phyloP scores from a whole-genome alignment of 2,797 vertebrate species.

The Epinephelus awoara region DNA sequence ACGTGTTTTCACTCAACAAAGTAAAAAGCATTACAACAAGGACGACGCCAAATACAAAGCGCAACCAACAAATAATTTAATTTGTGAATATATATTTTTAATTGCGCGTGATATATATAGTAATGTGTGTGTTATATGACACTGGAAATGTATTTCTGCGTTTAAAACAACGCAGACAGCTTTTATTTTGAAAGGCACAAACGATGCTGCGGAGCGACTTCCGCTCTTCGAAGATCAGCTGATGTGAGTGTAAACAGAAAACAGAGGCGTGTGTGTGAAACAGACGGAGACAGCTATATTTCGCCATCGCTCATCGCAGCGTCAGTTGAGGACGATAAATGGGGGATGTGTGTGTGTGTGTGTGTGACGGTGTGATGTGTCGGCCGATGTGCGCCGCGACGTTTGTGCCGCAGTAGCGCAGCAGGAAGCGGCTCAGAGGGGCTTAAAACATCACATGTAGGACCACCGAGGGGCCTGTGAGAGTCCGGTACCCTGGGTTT shows the following conservation, averaged over 20 bases:
- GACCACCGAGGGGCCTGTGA: slow-evolving; percentile 33
- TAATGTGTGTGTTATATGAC: rapidly evolving
- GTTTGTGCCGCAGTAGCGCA: background rate
- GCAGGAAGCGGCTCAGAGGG: slow-evolving; percentile 47
- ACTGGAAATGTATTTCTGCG: rapidly evolving
- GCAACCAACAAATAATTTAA: rapidly evolving
- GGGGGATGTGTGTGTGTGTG: background rate
- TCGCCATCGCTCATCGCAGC: background rate
- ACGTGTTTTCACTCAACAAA: background rate
- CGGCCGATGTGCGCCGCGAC: background rate
- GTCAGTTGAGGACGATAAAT: background rate
- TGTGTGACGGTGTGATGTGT: background rate
- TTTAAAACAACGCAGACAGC: rapidly evolving
- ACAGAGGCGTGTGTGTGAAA: background rate
- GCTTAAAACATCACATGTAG: slow-evolving; percentile 64
- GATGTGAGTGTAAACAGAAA: slow-evolving; percentile 74
- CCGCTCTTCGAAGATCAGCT: slow-evolving; percentile 71
- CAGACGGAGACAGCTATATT: slow-evolving; percentile 3
- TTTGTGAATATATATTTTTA: rapidly evolving
- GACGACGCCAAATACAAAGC: background rate
- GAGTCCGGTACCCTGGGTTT: slow-evolving; percentile 20
- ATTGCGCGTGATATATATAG: rapidly evolving
- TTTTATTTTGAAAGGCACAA: slow-evolving; percentile 70
- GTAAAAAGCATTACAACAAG: rapidly evolving
- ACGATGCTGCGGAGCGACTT: background rate